A percentile compares a stretch with the other conserved stretches of the same genome.
Conservation (phyloP, 2,113 vertebrate genomes). For the Saccopteryx bilineata region DNA sequence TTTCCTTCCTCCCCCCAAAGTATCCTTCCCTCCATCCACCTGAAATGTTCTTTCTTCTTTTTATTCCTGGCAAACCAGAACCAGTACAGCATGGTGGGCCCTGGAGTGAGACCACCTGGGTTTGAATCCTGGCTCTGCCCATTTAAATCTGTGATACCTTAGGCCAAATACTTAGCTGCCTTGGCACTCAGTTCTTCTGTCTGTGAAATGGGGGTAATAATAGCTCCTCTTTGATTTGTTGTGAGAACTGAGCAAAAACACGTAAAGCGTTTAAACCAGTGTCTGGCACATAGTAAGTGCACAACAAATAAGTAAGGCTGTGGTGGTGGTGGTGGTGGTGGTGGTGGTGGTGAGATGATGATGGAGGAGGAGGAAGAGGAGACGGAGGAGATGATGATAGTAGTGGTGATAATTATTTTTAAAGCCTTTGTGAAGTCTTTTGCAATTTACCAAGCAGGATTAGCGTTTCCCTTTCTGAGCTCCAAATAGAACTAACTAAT, state of each 20-base stretch:
- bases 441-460: background rate
- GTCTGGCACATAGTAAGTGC: background rate
- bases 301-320: background rate
- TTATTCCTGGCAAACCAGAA: background rate
- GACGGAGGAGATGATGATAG: too few species aligned
- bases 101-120: background rate
- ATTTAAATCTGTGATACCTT: background rate
- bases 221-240: background rate
- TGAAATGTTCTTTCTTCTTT: background rate
- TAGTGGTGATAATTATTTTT: background rate
- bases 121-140: background rate
- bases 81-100: background rate
- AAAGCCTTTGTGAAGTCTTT: background rate
- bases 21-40: background rate
- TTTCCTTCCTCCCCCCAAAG: background rate
- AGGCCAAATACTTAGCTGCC: background rate
- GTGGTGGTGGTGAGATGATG: background rate
- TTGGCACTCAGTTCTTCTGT: background rate
- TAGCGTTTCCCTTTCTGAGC: background rate
- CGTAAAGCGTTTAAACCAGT: background rate
- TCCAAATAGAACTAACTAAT: background rate
- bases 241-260: background rate
- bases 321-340: background rate
- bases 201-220: background rate
- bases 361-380: too few species aligned